Evolutionary conservation across 2,888 invertebrate species (phyloP), one percentile per base, ranked within the genome.

Genomic region (Callyntrura sp.): DNA sequence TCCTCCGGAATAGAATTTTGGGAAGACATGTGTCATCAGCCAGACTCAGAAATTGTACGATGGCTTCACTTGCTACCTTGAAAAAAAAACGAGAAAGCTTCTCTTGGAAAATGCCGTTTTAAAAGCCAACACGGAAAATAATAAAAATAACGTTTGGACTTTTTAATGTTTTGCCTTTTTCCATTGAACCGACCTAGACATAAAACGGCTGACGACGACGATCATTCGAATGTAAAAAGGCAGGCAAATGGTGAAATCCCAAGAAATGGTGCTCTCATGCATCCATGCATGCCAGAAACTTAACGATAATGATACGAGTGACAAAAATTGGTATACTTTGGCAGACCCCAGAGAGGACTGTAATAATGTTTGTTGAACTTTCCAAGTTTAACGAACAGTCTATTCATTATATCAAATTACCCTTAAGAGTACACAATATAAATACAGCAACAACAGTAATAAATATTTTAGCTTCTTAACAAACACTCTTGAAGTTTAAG

Each of bases 11-110:
- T 90, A 55, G 92, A 92, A 48, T 90, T 93, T 87, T 93, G 93
- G 93, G 93, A 93, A 87, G 93, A 93, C 84, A 92, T 93, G 92
- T 91, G 91, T 90, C 93, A 93, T 90, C 91, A 92, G 76, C 92
- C 92, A 35, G 92, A 93, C 82, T 60, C 68, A 0, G 93, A 93
- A 82, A 90, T 92, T 70, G 82, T 92, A 79, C 85, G 92, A 78
- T 93, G 92, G 92, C 91, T 93, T 85, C 92, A 91, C 48, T 92
- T 93, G 28, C 60, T 91, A 76, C 84, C 88, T 65, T 88, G 62
- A 88, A 83, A 73, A 45, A 73, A 45, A 73, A 23, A n/a, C n/a
- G n/a, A 3, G 45, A 48, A 73, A 73, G 48, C 11, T 73, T 45
- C 35, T 70, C 70, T 28, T 1, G 3, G 70, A 43, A 70, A 45